phyloP scores from a whole-genome alignment of 2,888 invertebrate genomes.

The Pterobdella sp. region DNA sequence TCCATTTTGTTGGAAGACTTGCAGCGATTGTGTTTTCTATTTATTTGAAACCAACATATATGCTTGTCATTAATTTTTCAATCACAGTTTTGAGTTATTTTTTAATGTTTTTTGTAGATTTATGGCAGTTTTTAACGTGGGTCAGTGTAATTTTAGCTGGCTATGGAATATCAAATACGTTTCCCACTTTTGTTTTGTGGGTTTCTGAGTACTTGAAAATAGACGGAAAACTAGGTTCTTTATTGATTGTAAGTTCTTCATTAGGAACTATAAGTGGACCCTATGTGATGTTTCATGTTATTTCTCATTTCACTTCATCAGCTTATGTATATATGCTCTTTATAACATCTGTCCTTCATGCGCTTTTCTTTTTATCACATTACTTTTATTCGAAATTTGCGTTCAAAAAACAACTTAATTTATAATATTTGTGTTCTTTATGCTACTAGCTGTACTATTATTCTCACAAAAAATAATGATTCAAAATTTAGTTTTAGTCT shows the following conservation, averaged over 20 bases:
- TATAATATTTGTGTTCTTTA: neutral
- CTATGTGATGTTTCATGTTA: conserved; percentile 4
- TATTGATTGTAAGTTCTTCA: conserved; percentile 3
- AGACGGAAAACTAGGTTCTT: conserved; percentile 18
- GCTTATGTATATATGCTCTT: conserved; percentile 17
- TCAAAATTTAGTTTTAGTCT: neutral
- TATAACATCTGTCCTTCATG: neutral
- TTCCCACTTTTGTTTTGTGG: conserved; percentile 31
- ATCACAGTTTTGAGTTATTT: conserved; percentile 25
- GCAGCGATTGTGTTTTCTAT: conserved; percentile 27
- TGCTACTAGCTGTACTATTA: too few species aligned
- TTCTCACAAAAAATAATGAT: conserved; percentile 1
- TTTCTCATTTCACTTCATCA: neutral
- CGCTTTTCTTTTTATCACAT: neutral
- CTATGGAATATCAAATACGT: conserved; percentile 31
- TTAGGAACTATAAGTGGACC: neutral
- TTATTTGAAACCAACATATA: conserved; percentile 19
- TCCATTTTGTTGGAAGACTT: conserved; percentile 27
- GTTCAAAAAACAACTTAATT: neutral
- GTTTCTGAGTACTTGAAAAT: conserved; percentile 22
- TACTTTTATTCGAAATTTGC: neutral
- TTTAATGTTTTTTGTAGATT: conserved; percentile 16
- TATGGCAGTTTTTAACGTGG: conserved; percentile 23
- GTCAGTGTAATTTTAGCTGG: conserved; percentile 25
- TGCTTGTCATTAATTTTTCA: conserved; percentile 25